Conservation (phyloP, 2,113 vertebrate species). For the Athene cunicularia region DNA sequence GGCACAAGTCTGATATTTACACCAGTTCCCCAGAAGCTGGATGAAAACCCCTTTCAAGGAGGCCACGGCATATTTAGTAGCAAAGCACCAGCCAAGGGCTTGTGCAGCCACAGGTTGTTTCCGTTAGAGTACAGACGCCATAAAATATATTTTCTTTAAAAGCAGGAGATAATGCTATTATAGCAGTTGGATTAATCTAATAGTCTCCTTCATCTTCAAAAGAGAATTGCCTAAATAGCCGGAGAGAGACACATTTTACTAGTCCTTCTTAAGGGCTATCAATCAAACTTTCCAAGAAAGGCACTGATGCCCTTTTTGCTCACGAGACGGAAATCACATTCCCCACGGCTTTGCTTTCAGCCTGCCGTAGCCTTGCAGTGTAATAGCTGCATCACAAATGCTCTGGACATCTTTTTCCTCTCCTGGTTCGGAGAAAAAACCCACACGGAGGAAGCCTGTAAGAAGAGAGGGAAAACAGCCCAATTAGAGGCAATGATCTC, state of each 20-base stretch:
- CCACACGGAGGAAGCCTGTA: neutral
- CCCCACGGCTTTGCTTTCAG: conserved; percentile 32
- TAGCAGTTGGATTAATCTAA: conserved; percentile 57
- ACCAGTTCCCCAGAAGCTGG: neutral
- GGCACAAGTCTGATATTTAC: neutral
- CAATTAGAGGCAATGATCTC: conserved; percentile 44
- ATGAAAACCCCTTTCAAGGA: neutral
- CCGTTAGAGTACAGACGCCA: fast-evolving
- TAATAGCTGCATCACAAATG: neutral
- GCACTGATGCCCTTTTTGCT: conserved; percentile 31
- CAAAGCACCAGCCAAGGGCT: neutral
- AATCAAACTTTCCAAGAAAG: conserved; percentile 35
- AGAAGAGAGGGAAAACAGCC: neutral
- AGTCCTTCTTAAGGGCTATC: conserved; percentile 31
- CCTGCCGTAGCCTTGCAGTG: neutral
- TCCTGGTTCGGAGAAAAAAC: neutral
- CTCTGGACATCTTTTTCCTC: neutral
- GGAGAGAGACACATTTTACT: conserved; percentile 30
- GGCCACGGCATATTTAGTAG: neutral
- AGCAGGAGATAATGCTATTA: conserved; percentile 35
- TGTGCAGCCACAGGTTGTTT: neutral
- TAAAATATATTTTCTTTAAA: conserved; percentile 41
- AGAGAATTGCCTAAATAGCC: conserved; percentile 56
- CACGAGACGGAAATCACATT: conserved; percentile 16
- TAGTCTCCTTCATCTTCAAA: conserved; percentile 45